These are phyloP conservation scores for Parelbella ahira DNA, from an alignment of 2,888 invertebrate species.

Conservation along the genomic window DNA sequence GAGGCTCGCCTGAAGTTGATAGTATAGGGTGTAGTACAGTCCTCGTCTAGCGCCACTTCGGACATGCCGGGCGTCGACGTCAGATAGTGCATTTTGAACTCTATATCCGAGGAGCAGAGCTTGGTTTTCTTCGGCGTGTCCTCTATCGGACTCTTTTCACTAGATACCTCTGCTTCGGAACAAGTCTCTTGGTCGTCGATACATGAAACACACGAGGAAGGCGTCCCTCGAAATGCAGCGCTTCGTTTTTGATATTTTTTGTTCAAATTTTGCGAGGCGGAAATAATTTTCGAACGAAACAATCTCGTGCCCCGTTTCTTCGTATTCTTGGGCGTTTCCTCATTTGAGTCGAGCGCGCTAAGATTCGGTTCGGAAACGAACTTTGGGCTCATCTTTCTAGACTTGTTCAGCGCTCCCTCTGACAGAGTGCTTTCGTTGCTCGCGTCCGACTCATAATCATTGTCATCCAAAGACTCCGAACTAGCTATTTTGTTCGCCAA, in stretches of 20 bases:
- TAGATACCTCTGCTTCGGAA: conserved; percentile 47
- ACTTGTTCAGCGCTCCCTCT: conserved; percentile 59
- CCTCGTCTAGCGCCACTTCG: conserved; percentile 51
- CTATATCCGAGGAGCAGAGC: conserved; percentile 35
- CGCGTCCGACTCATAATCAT: conserved; percentile 62
- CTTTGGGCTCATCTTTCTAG: conserved; percentile 64
- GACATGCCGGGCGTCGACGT: conserved; percentile 70
- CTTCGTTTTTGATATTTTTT: conserved; percentile 68
- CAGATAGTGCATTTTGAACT: conserved; percentile 54
- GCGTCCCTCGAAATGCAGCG: conserved; percentile 51
- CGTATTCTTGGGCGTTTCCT: conserved; percentile 67
- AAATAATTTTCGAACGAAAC: conserved; percentile 63
- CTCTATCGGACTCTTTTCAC: conserved; percentile 29
- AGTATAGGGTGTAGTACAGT: conserved; percentile 63
- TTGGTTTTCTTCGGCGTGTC: conserved; percentile 55
- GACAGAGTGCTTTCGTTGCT: conserved; percentile 72
- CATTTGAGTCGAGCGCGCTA: conserved; percentile 54
- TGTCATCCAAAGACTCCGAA: conserved; percentile 55
- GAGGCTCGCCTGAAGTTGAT: conserved; percentile 83
- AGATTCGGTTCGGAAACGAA: conserved; percentile 75
- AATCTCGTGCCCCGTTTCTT: conserved; percentile 59
- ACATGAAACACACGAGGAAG: conserved; percentile 66
- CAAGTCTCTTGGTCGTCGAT: conserved; percentile 63
- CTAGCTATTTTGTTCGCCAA: conserved; percentile 69
- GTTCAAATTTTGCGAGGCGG: conserved; percentile 52